Base-by-base conservation (phyloP, 2,888 invertebrate species). In the Tubiluchus corallicola region DNA sequence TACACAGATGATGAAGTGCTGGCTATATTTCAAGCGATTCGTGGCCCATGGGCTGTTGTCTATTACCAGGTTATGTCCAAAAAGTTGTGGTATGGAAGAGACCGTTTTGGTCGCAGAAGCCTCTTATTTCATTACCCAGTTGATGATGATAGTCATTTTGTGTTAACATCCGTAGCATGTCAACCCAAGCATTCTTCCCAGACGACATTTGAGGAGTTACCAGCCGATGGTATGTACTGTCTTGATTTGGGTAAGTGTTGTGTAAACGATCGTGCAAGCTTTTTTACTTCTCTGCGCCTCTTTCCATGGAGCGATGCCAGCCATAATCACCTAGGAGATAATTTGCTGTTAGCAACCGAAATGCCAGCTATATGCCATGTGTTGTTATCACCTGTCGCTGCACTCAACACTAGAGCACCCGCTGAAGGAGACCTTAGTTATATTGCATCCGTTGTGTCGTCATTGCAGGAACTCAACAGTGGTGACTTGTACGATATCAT, bases 11-110 rank as follows among this genome's bases (percentile, higher is more conserved):
- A 48, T 2, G 42, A 42, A 3, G 57, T n/a, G n/a, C n/a, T n/a
- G n/a, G n/a, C n/a, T n/a, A n/a, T n/a, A n/a, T n/a, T n/a, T n/a
- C n/a, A n/a, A n/a, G n/a, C n/a, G n/a, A n/a, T n/a, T n/a, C n/a
- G n/a, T n/a, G 92, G 92, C 2, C 90, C 92, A 20, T 88, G 78
- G 65, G 75, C 83, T 45, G 71, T 90, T 47, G 71, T 90, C 51
- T 82, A 77, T 59, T 81, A 74, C 59, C 72, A 65, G 58, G 61
- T 60, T n/a, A n/a, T n/a, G n/a, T n/a, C n/a, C n/a, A 64, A 71
- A 38, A 59, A 61, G 13, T 53, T 92, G 37, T 84, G 79, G 69
- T 85, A 90, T 65, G 77, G 78, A 2, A 71, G 90, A 57, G 92
- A 94, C 64, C 70, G 71, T 51, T 74, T 83, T 59, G 92, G 92